Evolutionary conservation across 2,888 invertebrate genomes (phyloP).

Genomic region (Siphonodentalium dalli): DNA sequence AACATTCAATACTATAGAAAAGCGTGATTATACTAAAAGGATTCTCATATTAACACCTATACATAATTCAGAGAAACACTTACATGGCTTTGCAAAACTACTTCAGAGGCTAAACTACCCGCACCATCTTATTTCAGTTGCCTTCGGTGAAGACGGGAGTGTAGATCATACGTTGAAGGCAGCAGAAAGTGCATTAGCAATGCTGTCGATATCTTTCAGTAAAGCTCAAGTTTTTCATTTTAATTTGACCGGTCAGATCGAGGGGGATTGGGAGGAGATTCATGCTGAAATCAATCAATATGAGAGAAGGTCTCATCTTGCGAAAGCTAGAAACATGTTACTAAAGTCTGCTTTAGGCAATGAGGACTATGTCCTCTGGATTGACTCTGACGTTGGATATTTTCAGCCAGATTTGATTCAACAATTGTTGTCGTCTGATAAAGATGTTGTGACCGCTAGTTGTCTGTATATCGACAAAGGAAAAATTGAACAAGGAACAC

Average conservation of each 20-base stretch:
- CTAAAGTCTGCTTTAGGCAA: constrained; percentile 36
- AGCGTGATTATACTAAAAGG: constrained; percentile 26
- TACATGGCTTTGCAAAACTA: constrained; percentile 39
- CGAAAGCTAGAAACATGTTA: constrained; percentile 49
- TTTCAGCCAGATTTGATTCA: constrained; percentile 52
- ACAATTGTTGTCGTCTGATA: constrained; percentile 45
- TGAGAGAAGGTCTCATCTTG: constrained; percentile 48
- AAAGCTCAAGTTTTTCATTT: constrained; percentile 42
- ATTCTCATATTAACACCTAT: constrained; percentile 55
- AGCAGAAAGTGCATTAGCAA: constrained; percentile 35
- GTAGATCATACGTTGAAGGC: constrained; percentile 41
- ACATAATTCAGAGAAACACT: constrained; percentile 41
- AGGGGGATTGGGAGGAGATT: constrained; percentile 38
- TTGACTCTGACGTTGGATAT: constrained; percentile 51
- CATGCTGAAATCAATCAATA: constrained; percentile 43
- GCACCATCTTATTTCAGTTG: constrained; percentile 48
- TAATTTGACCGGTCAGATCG: constrained; percentile 36
- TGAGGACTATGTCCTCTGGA: constrained; percentile 56
- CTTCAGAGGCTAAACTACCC: constrained; percentile 51
- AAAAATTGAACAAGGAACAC: constrained; percentile 20
- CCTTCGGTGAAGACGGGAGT: constrained; percentile 59
- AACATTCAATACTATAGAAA: constrained; percentile 27
- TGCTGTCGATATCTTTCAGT: constrained; percentile 35
- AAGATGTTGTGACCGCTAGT: constrained; percentile 47
- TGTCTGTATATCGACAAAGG: constrained; percentile 45